Evolutionary conservation across 2,113 vertebrate genomes (phyloP), one percentile per base, ranked within the genome.

Genomic region (Donacobius atricapilla): DNA sequence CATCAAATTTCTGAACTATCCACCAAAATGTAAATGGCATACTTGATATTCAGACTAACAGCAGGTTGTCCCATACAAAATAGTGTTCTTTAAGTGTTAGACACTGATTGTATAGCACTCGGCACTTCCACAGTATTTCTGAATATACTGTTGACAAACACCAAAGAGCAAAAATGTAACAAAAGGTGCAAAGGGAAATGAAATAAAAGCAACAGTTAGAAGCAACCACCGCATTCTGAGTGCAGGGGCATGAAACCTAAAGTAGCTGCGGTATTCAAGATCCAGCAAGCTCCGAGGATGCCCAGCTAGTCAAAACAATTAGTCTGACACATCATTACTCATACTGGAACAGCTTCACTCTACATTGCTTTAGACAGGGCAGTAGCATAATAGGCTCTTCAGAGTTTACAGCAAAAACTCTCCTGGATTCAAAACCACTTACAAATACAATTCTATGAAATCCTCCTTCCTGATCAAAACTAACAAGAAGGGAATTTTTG

Each of bases 21-120:
- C 87, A 94, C 87, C 94, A 88, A 96, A 95, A 97, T 97, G 96
- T 97, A 97, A 97, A 97, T 97, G 60, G 96, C 89, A 95, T 87
- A 95, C 96, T 97, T 96, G 94, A 93, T 96, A 97, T 97, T 95
- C 96, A 97, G 86, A 77, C 92, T 85, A 97, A 96, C 97, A 97
- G 96, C 96, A 88, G 96, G 96, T 80, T 82, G 95, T 96, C 95
- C 97, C 93, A 87, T 94, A 77, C 87, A 95, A 92, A 97, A 93
- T 14, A 85, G 87, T 83, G 66, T 88, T 91, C 90, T 91, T 96
- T 94, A 96, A 91, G 53, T 1, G 16, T 87, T 58, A 61, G 33
- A 61, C 71, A 20, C 35, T 95, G 94, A 97, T 90, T 96, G 83
- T 85, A 37, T 3, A 63, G 42, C 90, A 83, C 83, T 85, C 13